A percentile compares a stretch with the other conserved stretches of the same genome.
These are phyloP conservation scores for Protobothrops flavoviridis DNA, from an alignment of 2,113 vertebrate genomes.

Conservation along the genomic window DNA sequence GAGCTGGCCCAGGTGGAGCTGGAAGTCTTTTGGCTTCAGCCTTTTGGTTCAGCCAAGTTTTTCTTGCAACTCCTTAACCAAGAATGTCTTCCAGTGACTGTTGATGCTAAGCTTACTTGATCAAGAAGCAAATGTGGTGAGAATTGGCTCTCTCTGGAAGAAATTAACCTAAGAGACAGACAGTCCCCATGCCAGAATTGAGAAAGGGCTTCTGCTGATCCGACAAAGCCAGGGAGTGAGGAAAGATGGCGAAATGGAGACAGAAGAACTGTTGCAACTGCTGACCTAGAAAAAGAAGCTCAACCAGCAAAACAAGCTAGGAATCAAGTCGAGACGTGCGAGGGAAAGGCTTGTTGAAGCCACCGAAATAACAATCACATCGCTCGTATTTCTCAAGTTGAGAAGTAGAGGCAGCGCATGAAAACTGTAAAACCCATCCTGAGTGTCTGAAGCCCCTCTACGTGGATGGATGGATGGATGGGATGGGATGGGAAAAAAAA, in stretches of 20 bases:
- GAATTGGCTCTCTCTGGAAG: background rate
- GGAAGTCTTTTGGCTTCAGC: background rate
- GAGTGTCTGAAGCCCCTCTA: background rate
- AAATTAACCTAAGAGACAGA: background rate
- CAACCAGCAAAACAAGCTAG: rapidly evolving
- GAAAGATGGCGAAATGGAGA: background rate
- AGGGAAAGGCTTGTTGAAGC: rapidly evolving
- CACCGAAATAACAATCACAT: rapidly evolving
- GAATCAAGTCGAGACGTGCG: background rate
- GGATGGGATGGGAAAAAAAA: background rate
- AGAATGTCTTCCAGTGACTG: background rate
- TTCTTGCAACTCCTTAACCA: background rate
- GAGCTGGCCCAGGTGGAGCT: background rate
- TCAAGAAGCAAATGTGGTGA: background rate
- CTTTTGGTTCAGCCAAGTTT: background rate
- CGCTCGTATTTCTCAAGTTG: rapidly evolving
- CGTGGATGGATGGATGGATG: background rate
- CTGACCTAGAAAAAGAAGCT: slow-evolving; percentile 12
- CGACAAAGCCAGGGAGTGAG: background rate
- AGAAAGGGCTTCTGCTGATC: slow-evolving; percentile 7
- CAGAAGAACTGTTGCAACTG: background rate
- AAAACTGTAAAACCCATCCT: too few relatives aligned
- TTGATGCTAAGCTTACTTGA: background rate
- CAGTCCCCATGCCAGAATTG: slow-evolving; percentile 32
- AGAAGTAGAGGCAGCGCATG: background rate